A percentile compares a stretch with the other conserved stretches of the same genome.
Evolutionary conservation across 2,888 invertebrate genomes (phyloP).

Genomic region (Minunthozetes semirufus): DNA sequence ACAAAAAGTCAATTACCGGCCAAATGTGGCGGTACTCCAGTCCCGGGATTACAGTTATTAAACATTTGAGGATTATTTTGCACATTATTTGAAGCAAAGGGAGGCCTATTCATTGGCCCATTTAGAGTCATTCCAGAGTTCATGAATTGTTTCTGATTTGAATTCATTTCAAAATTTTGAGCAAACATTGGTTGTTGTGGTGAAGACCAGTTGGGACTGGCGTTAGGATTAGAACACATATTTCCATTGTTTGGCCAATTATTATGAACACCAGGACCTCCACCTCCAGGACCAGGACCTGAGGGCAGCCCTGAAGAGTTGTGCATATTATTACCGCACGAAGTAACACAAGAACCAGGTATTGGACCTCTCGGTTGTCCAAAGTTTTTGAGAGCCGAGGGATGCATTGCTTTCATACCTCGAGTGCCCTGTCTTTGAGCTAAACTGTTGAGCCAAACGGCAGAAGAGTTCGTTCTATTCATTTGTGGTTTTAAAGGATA

Average conservation of each 20-base stretch:
- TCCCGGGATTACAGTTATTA: slow-evolving; percentile 15
- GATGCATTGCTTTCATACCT: slow-evolving; percentile 34
- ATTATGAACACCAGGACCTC: slow-evolving; percentile 5
- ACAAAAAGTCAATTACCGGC: background rate
- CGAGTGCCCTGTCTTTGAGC: slow-evolving; percentile 53
- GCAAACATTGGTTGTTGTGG: slow-evolving; percentile 30
- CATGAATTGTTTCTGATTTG: slow-evolving; percentile 4
- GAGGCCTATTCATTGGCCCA: slow-evolving; percentile 53
- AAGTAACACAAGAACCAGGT: slow-evolving; percentile 37
- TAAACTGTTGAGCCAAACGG: slow-evolving; percentile 70
- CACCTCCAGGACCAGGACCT: slow-evolving; percentile 32
- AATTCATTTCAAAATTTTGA: slow-evolving; percentile 26
- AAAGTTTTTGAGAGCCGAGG: slow-evolving; percentile 37
- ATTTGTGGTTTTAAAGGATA: slow-evolving; percentile 82
- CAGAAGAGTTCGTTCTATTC: slow-evolving; percentile 71
- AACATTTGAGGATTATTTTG: slow-evolving; percentile 27
- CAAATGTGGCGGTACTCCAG: background rate
- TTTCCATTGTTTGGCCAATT: slow-evolving; percentile 20
- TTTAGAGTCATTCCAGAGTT: slow-evolving; percentile 37
- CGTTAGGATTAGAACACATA: slow-evolving; percentile 22
- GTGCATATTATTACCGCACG: slow-evolving; percentile 40
- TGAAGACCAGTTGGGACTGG: slow-evolving; percentile 12
- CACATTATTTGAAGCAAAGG: background rate
- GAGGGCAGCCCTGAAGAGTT: slow-evolving; percentile 35
- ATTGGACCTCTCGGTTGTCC: slow-evolving; percentile 35